phyloP scores from a whole-genome alignment of 2,113 vertebrate species.

The Noctilio leporinus region DNA sequence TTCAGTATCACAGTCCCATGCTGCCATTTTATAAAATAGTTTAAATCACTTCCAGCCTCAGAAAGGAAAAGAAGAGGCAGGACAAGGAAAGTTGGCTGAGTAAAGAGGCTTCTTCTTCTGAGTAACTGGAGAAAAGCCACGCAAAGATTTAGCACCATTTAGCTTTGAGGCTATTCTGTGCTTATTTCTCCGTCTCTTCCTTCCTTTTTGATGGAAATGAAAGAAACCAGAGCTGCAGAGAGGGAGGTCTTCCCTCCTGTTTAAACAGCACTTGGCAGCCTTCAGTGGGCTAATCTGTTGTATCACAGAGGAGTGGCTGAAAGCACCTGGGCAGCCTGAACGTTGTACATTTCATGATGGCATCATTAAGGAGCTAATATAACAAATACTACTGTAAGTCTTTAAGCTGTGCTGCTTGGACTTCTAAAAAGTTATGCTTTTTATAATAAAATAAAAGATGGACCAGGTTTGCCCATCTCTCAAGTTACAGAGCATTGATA shows the following conservation, averaged over 20 bases:
- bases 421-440: not conserved
- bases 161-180: not conserved
- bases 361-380: not conserved
- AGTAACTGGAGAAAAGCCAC: not conserved
- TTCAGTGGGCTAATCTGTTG: not conserved
- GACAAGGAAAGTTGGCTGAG: not conserved
- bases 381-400: not conserved
- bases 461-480: not conserved
- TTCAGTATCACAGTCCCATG: not conserved
- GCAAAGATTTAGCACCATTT: too few relatives aligned
- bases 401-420: not conserved
- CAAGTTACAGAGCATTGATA: accelerated
- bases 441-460: not conserved
- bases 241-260: not conserved
- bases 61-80: not conserved
- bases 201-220: not conserved
- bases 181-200: not conserved
- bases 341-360: not conserved
- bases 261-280: not conserved
- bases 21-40: not conserved
- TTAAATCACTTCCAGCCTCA: not conserved
- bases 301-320: not conserved
- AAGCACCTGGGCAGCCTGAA: not conserved
- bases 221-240: not conserved
- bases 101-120: not conserved